Percentiles rank a stretch among this genome's conserved stretches.
Conservation (phyloP, 2,113 vertebrate genomes). For the Cygnus buccinator region DNA sequence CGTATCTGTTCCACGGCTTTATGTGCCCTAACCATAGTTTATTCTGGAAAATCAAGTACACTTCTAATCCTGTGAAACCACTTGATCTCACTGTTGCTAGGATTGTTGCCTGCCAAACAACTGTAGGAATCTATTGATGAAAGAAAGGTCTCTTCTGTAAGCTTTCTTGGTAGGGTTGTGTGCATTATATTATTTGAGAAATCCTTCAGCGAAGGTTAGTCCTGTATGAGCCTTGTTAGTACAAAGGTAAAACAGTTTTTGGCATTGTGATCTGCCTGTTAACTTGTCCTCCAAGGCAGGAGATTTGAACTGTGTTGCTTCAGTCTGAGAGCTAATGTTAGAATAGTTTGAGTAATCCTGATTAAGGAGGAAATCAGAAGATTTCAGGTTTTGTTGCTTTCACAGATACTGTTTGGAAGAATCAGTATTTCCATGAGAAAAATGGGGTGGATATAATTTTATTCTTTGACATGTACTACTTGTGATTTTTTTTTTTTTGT, state of each 20-base stretch:
- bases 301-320: background rate
- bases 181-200: background rate
- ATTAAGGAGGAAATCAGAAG: background rate
- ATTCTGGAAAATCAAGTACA: rapidly evolving
- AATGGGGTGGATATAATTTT: rapidly evolving
- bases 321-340: background rate
- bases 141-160: background rate
- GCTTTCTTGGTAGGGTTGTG: background rate
- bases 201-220: background rate
- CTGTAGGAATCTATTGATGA: background rate
- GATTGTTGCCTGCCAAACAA: background rate
- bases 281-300: background rate
- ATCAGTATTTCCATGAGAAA: background rate
- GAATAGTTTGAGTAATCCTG: background rate
- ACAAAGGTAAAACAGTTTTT: background rate
- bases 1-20: rapidly evolving
- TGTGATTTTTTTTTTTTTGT: background rate
- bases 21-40: background rate
- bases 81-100: background rate
- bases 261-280: background rate
- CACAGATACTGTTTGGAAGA: background rate
- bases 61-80: rapidly evolving
- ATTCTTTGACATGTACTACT: background rate
- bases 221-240: background rate
- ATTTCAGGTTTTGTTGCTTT: background rate